These are phyloP conservation scores for Bryconaethiops microstoma DNA, from an alignment of 2,797 vertebrate species.

Conservation along the genomic window DNA sequence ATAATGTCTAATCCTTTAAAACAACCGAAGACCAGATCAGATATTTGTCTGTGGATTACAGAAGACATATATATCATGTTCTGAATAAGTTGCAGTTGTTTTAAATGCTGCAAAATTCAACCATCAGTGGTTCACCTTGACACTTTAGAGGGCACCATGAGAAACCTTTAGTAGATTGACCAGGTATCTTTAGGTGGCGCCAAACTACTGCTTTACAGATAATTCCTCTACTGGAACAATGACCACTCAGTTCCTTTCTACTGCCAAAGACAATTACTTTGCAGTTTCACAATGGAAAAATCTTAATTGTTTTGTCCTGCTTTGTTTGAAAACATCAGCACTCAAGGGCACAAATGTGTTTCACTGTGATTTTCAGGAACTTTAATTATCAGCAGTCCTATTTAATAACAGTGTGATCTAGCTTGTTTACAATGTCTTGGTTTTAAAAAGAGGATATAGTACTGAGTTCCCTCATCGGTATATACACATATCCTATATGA, in stretches of 20 bases:
- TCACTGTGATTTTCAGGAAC: neutral
- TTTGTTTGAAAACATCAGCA: neutral
- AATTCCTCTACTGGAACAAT: neutral
- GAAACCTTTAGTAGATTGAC: neutral
- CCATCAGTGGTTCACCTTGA: neutral
- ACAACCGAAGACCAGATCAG: neutral
- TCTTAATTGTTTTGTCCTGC: neutral
- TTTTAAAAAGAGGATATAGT: neutral
- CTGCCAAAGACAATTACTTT: neutral
- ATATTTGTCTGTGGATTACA: neutral
- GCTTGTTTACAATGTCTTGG: neutral
- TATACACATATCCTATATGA: neutral
- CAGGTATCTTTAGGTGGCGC: slow-evolving; percentile 45
- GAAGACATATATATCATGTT: neutral
- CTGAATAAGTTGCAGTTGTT: neutral
- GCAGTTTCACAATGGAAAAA: neutral
- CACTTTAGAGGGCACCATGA: neutral
- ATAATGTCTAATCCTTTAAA: neutral
- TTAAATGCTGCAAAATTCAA: neutral
- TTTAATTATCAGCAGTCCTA: neutral
- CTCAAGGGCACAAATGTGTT: neutral
- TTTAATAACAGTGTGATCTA: neutral
- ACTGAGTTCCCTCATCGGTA: too few relatives aligned
- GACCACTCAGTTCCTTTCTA: neutral
- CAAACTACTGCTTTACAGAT: slow-evolving; percentile 6